Conservation (phyloP, 2,888 invertebrate genomes). For the Tetrapedia diversipes region DNA sequence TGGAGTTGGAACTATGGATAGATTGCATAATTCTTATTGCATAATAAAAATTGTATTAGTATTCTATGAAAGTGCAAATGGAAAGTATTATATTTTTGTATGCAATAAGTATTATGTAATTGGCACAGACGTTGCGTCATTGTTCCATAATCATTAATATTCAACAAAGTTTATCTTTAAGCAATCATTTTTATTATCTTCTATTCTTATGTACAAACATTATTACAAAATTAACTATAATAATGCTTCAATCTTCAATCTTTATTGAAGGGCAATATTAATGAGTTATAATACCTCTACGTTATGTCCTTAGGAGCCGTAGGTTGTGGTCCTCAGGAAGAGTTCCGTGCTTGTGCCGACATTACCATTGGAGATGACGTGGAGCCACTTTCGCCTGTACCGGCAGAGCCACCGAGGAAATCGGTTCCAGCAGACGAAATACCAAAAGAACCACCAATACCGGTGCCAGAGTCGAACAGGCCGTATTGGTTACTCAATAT, state of each 20-base stretch:
- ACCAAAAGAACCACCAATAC: conserved; percentile 84
- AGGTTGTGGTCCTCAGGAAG: conserved; percentile 95
- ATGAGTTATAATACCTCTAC: neutral
- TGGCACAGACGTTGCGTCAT: neutral
- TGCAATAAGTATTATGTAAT: conserved; percentile 41
- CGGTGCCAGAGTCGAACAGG: conserved; percentile 80
- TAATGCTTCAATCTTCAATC: neutral
- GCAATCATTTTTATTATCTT: conserved; percentile 6
- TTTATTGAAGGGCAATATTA: no score
- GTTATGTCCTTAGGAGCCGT: conserved; percentile 85
- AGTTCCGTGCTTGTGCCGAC: conserved; percentile 93
- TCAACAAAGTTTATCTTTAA: neutral
- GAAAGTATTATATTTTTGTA: conserved; percentile 37
- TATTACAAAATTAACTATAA: neutral
- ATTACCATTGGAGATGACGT: conserved; percentile 87
- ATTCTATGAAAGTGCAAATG: conserved; percentile 34
- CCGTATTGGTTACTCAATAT: conserved; percentile 78
- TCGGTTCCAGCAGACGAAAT: conserved; percentile 80
- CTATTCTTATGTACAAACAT: conserved; percentile 1
- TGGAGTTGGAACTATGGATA: no score
- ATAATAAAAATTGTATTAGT: conserved; percentile 27
- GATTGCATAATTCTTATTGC: neutral
- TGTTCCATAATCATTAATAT: conserved; percentile 35
- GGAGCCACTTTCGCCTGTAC: conserved; percentile 81
- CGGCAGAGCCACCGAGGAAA: conserved; percentile 82